Evolutionary conservation across 2,113 vertebrate genomes (phyloP), one percentile per base, ranked within the genome.

Genomic region (Cygnus atratus): DNA sequence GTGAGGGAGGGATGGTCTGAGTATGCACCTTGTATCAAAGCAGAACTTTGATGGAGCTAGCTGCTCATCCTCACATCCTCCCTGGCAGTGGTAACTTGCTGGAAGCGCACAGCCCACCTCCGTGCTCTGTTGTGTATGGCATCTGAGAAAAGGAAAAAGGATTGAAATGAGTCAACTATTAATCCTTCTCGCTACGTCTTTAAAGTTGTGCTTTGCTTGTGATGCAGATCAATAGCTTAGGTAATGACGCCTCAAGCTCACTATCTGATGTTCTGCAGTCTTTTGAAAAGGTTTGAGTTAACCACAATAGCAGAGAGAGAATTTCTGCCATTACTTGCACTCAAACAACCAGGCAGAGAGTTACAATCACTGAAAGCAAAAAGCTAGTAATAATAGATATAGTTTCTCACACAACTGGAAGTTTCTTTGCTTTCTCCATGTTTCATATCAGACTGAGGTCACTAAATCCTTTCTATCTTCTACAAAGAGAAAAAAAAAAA

Each of bases 11-110:
- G 43, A 21, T 29, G 24, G 31, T 41, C 31, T 76, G 65, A 31
- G n/a, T 10, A 24, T 1, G 2, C 3, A 6, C 1, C 2, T n/a
- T 18, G 16, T 14, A n/a, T n/a, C n/a, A n/a, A n/a, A n/a, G n/a
- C 9, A 25, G 3, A 6, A 29, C 16, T 63, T 26, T 52, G 33
- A n/a, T 1, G 1, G 43, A 44, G 25, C 8, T 31, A 24, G 7
- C 11, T 71, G 33, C 41, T 26, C 18, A 19, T 13, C 4, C 17
- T 41, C 7, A 37, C 26, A 43, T 1, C 19, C 9, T 65, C 13
- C 35, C 28, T 1, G 5, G 14, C 21, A 46, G 48, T 1, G 1
- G 13, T 35, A 71, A 50, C 52, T 66, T 14, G 18, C 11, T 48
- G 48, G 58, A 26, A 74, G 44, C 8, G 11, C 46, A 35, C 37